A percentile compares a stretch with the other conserved stretches of the same genome.
Conservation (phyloP, 2,888 invertebrate species). For the Polylopha cassiicola region DNA sequence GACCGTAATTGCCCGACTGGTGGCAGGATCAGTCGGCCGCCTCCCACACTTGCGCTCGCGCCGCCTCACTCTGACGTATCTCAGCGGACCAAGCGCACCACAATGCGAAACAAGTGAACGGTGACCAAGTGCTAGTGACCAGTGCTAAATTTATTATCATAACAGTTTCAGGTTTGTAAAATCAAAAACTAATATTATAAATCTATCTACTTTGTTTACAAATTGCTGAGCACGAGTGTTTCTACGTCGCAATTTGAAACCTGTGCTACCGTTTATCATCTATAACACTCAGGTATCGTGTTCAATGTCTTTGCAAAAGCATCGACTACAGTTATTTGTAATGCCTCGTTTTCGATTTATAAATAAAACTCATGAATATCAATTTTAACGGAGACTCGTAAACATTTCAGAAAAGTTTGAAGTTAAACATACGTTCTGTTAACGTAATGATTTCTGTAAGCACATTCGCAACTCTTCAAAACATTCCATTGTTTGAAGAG, state of each 20-base stretch:
- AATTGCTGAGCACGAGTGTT: conserved; percentile 1
- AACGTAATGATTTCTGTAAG: too few relatives aligned
- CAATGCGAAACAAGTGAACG: conserved; percentile 33
- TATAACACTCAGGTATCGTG: conserved; percentile 6
- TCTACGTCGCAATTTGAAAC: conserved; percentile 28
- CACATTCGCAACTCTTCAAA: too few relatives aligned
- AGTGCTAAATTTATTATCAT: conserved; percentile 20
- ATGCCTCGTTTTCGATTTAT: background rate
- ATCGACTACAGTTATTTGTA: background rate
- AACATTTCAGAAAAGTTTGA: conserved; percentile 11
- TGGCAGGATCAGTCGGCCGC: conserved; percentile 25
- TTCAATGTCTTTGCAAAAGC: conserved; percentile 13
- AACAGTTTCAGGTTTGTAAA: conserved; percentile 43
- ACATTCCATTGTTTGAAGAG: too few relatives aligned
- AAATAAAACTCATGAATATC: background rate
- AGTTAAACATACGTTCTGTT: conserved; percentile 6
- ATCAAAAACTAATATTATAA: background rate
- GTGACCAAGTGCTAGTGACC: conserved; percentile 50
- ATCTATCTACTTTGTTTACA: too few relatives aligned
- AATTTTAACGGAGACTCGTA: conserved; percentile 1
- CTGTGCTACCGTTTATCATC: conserved; percentile 15
- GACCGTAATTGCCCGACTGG: conserved; percentile 30
- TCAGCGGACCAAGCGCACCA: conserved; percentile 50
- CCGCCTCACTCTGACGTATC: conserved; percentile 59
- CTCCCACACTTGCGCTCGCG: conserved; percentile 44